Evolutionary conservation across 2,888 invertebrate species (phyloP).

Genomic region (Hypercompe scribonia): DNA sequence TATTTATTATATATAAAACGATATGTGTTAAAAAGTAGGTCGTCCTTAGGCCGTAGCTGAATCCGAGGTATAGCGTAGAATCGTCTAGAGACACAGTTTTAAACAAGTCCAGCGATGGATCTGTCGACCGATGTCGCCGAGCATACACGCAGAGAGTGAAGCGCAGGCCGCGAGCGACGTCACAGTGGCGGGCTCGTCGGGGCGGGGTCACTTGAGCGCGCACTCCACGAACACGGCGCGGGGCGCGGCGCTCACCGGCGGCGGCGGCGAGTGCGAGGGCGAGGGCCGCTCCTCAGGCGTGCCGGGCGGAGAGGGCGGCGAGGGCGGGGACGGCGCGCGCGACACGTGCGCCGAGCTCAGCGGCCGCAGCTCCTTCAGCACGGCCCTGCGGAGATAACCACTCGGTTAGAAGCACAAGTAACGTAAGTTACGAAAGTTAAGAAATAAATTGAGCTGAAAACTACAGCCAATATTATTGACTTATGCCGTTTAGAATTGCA

Average conservation of each 20-base stretch:
- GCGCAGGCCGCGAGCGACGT: not conserved
- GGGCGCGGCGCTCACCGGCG: constrained; percentile 9
- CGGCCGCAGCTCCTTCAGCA: constrained; percentile 87
- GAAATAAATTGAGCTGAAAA: too few species aligned
- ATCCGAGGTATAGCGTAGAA: too few species aligned
- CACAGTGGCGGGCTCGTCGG: not conserved
- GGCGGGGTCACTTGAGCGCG: constrained; percentile 79
- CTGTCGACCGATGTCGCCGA: not conserved
- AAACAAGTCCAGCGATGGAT: not conserved
- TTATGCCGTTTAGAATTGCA: too few species aligned
- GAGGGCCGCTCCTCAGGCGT: constrained; percentile 32
- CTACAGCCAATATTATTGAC: too few species aligned
- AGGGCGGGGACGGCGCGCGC: constrained; percentile 37
- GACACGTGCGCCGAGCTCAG: constrained; percentile 85
- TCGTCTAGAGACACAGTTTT: not conserved
- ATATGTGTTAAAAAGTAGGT: not conserved
- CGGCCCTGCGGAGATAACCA: constrained; percentile 68
- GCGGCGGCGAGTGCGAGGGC: constrained; percentile 24
- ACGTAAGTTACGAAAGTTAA: too few species aligned
- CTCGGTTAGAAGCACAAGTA: not conserved
- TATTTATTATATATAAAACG: not conserved
- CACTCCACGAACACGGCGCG: constrained; percentile 77
- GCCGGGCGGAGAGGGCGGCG: constrained; percentile 12
- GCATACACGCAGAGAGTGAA: not conserved
- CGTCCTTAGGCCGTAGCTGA: not conserved